These are phyloP conservation scores for Morus bassanus DNA, from an alignment of 2,797 vertebrate species.

Conservation along the genomic window DNA sequence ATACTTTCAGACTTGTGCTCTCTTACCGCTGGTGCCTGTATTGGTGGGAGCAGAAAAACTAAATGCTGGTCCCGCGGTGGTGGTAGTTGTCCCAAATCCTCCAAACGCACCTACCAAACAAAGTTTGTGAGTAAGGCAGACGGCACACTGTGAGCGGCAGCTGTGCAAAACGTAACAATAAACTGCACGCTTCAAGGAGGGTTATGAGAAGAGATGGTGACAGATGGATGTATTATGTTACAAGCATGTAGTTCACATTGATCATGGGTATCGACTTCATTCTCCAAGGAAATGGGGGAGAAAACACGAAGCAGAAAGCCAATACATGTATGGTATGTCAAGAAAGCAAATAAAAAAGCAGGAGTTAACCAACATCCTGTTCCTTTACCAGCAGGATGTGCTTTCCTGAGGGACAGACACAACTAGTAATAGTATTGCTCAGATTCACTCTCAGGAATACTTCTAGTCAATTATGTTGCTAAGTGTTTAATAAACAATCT, in stretches of 20 bases:
- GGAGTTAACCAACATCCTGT: background rate
- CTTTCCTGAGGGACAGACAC: background rate
- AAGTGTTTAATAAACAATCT: background rate
- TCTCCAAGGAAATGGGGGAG: background rate
- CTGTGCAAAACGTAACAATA: background rate
- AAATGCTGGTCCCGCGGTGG: slow-evolving; percentile 83
- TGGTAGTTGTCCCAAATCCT: slow-evolving; percentile 88
- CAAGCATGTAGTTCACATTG: background rate
- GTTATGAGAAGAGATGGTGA: background rate
- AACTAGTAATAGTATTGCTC: background rate
- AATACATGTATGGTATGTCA: background rate
- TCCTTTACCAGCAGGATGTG: background rate
- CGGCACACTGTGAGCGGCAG: fast-evolving
- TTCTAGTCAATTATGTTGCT: background rate
- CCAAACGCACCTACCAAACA: slow-evolving; percentile 85
- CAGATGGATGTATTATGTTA: background rate
- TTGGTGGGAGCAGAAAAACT: slow-evolving; percentile 89
- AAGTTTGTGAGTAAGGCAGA: background rate
- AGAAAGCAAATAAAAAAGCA: background rate
- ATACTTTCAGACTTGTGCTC: background rate
- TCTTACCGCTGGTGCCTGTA: slow-evolving; percentile 80
- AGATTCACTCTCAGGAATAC: background rate
- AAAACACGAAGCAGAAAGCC: background rate
- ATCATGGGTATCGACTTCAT: background rate
- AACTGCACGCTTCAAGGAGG: background rate